Evolutionary conservation across 2,888 invertebrate species (phyloP).

Genomic region (Chouioia cunea): DNA sequence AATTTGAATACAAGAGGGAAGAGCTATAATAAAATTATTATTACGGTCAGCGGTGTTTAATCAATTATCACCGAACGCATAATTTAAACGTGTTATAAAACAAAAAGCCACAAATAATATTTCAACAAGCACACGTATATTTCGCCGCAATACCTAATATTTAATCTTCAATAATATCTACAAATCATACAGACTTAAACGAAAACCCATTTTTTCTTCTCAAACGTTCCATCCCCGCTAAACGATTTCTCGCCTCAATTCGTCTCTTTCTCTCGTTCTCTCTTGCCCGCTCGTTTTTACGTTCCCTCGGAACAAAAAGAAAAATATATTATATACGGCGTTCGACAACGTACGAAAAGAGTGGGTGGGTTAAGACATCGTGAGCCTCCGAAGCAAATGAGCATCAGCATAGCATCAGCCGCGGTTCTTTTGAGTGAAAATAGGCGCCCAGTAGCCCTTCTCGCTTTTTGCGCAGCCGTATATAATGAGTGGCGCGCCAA

Average conservation of each 20-base stretch:
- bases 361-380: slow-evolving; percentile 56
- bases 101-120: too few species aligned
- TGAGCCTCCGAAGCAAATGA: slow-evolving; percentile 61
- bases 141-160: too few species aligned
- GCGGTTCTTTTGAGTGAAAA: not conserved
- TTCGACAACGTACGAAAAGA: slow-evolving; percentile 30
- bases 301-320: too few species aligned
- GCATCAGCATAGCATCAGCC: slow-evolving; percentile 52
- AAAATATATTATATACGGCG: not conserved
- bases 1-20: too few species aligned
- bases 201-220: slow-evolving; percentile 13
- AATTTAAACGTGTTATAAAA: too few species aligned
- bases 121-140: too few species aligned
- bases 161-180: too few species aligned
- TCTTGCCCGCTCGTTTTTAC: not conserved
- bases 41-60: too few species aligned
- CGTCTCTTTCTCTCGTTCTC: slow-evolving; percentile 1
- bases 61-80: too few species aligned
- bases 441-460: slow-evolving; percentile 34
- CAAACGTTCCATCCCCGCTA: slow-evolving; percentile 20
- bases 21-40: too few species aligned
- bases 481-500: slow-evolving; percentile 58
- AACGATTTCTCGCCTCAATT: slow-evolving; percentile 36
- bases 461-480: slow-evolving; percentile 39
- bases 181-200: slow-evolving; percentile 2